Conservation (phyloP, 2,113 vertebrate genomes). For the Camelus bactrianus region DNA sequence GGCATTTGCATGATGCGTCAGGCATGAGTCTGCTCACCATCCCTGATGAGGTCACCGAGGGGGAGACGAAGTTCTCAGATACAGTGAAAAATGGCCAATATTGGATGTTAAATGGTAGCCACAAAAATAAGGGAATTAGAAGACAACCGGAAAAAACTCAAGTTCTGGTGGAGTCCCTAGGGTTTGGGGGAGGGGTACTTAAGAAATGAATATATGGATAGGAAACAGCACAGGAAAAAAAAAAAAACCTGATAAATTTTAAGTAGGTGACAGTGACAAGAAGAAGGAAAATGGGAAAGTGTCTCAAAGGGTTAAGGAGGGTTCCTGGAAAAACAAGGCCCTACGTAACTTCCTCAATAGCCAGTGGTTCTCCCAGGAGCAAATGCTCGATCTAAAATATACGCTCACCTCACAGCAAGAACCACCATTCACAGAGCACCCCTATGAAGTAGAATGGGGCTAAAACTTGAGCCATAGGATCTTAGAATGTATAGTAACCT, state of each 20-base stretch:
- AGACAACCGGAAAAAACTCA: neutral
- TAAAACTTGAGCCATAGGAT: neutral
- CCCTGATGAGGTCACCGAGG: neutral
- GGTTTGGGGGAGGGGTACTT: neutral
- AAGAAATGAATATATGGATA: neutral
- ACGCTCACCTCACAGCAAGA: neutral
- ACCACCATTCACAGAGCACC: neutral
- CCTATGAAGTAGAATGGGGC: neutral
- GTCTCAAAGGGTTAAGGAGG: neutral
- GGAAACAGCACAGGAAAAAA: neutral
- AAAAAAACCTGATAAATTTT: neutral
- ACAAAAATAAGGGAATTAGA: neutral
- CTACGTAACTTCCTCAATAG: neutral
- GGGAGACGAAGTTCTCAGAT: neutral
- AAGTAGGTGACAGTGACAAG: neutral
- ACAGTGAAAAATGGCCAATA: neutral
- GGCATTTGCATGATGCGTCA: neutral
- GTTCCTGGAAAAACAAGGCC: neutral
- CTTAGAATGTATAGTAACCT: neutral
- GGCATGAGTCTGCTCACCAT: neutral
- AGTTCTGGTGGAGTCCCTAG: neutral
- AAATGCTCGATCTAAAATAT: constrained; percentile 10
- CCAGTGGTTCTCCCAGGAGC: neutral
- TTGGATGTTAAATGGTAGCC: neutral
- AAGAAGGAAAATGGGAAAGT: neutral